phyloP scores from a whole-genome alignment of 2,888 invertebrate species.

The Lagria hirta region DNA sequence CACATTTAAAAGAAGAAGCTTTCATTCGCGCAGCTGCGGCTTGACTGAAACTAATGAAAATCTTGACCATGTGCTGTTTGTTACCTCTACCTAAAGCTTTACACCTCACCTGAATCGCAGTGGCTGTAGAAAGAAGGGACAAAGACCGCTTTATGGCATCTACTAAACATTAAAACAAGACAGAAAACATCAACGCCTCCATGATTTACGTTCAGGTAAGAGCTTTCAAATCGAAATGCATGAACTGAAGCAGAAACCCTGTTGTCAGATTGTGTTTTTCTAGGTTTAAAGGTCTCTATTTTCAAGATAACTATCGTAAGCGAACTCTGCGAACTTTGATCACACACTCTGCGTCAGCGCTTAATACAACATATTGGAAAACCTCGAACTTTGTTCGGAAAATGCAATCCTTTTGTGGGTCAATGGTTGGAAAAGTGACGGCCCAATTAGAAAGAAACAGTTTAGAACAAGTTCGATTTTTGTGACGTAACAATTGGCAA shows the following conservation, averaged over 20 bases:
- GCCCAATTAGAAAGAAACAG: background rate
- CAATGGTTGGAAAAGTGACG: too few relatives aligned
- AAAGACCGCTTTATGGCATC: constrained; percentile 3
- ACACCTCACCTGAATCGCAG: constrained; percentile 36
- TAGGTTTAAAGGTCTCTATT: too few relatives aligned
- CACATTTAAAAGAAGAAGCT: constrained; percentile 15
- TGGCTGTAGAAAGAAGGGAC: constrained; percentile 11
- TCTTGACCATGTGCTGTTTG: constrained; percentile 42
- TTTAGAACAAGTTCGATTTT: background rate
- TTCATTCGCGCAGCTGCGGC: constrained; percentile 35
- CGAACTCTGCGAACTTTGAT: too few relatives aligned
- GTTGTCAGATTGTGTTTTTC: too few relatives aligned
- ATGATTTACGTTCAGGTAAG: constrained; percentile 30
- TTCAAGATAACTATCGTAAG: too few relatives aligned
- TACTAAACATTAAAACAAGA: constrained; percentile 11
- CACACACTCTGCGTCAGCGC: too few relatives aligned
- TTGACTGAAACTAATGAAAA: constrained; percentile 34
- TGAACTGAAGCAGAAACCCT: too few relatives aligned
- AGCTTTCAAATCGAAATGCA: constrained; percentile 16
- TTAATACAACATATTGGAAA: too few relatives aligned
- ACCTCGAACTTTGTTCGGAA: background rate
- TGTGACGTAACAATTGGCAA: constrained; percentile 8
- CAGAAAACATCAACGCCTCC: constrained; percentile 21
- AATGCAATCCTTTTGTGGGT: background rate
- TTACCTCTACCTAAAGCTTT: constrained; percentile 36